Conservation (phyloP, 2,113 vertebrate species). For the Epinephelus cyanopodus region DNA sequence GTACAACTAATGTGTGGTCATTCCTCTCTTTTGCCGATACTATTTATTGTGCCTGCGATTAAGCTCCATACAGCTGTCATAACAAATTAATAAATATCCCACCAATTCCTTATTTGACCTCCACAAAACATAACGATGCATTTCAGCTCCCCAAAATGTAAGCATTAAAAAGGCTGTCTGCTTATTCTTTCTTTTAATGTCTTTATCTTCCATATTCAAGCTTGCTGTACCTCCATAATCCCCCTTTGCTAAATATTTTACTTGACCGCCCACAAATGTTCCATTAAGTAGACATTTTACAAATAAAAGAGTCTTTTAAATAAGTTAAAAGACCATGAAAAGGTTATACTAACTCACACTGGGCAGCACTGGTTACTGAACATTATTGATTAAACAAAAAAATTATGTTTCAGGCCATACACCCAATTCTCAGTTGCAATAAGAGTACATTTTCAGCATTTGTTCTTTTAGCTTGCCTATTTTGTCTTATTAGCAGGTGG, state of each 20-base stretch:
- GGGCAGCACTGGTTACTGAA: constrained; percentile 54
- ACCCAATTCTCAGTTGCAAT: background rate
- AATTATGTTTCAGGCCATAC: no score
- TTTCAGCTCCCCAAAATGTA: background rate
- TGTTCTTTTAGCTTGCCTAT: background rate
- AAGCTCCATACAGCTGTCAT: background rate
- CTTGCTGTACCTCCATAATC: constrained; percentile 44
- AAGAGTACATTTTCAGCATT: background rate
- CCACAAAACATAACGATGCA: background rate
- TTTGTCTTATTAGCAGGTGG: background rate
- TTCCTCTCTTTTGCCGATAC: background rate
- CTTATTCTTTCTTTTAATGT: constrained; percentile 13
- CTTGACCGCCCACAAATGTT: constrained; percentile 45
- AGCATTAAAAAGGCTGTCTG: background rate
- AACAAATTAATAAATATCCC: background rate
- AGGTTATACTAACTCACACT: constrained; percentile 40
- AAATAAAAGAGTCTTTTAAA: constrained; percentile 45
- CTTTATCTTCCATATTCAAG: constrained; percentile 34
- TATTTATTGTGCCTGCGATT: background rate
- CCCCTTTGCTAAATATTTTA: constrained; percentile 47
- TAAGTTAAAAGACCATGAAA: constrained; percentile 38
- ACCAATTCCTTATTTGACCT: constrained; percentile 5
- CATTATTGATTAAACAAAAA: background rate
- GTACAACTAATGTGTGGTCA: background rate
- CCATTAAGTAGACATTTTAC: constrained; percentile 43